Base-by-base conservation (phyloP, 2,888 invertebrate species). In the Taenaris catops region DNA sequence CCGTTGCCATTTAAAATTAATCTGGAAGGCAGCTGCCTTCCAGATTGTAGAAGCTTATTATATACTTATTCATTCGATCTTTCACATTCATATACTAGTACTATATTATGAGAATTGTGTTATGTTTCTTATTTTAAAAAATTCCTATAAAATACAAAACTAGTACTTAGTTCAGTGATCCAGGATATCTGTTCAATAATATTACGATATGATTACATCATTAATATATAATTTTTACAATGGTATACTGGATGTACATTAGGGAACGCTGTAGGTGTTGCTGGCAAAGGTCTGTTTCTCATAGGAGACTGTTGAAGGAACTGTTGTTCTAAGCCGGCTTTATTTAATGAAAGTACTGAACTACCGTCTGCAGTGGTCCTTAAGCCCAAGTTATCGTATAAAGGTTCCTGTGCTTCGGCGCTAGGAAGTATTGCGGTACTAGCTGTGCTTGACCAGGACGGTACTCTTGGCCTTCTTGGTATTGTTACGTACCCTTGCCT, bases 351-450 rank as follows among this genome's bases (percentile, higher is more conserved):
- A 16, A 94, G 73, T 5, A 91, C 91, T 1, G 94, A 94, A 62
- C 93, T 94, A n/a, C 96, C 96, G 46, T 94, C 93, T 8, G 94
- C 95, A 8, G 96, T 95, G 8, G 95, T 95, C 31, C 96, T 89
- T 8, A 93, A 75, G 0, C 96, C 96, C 25, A 96, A 78, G 64
- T 96, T 96, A 62, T 96, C 96, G 63, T 96, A 96, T 10, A 96
- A 89, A 0, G 96, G 96, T 58, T 95, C 94, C 36, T 90, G 87
- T 12, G 89, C 80, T 51, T 90, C 89, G 21, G 87, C 68, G 46
- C 83, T 81, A 3, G 79, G 83, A 6, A 65, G 54, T 46, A 90
- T 78, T 44, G 86, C 80, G 2, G 89, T 73, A 76, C 90, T 58
- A 67, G 91, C 56, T 69, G 91, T 72, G 88, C 92, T 68, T 68